phyloP scores from a whole-genome alignment of 2,797 vertebrate genomes.

The Esox lucius region DNA sequence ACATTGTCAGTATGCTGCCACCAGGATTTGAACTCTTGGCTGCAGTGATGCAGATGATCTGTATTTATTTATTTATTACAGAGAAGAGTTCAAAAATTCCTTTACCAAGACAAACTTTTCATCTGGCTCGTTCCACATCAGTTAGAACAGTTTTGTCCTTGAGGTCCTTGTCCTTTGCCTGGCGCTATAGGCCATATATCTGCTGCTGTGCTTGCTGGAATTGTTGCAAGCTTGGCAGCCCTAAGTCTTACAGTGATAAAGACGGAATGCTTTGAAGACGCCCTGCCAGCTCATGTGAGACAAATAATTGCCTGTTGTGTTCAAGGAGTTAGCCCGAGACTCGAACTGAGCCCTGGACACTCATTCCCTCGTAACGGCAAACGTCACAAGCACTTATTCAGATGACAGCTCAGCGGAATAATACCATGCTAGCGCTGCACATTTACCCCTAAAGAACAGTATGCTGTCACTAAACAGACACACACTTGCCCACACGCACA shows the following conservation, averaged over 20 bases:
- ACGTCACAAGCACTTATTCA: slow-evolving; percentile 3
- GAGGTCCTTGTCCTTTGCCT: slow-evolving; percentile 44
- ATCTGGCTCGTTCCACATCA: slow-evolving; percentile 40
- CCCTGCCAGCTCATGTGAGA: slow-evolving; percentile 9
- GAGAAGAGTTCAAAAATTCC: slow-evolving; percentile 40
- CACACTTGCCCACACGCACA: not conserved
- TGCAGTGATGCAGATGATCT: slow-evolving; percentile 31
- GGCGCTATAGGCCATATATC: slow-evolving; percentile 46
- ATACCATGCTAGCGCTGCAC: not conserved
- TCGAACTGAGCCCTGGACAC: not conserved
- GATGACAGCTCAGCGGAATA: slow-evolving; percentile 3
- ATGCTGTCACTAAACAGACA: not conserved
- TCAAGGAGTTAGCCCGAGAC: not conserved
- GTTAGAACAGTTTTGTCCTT: slow-evolving; percentile 47
- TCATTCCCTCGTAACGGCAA: not conserved
- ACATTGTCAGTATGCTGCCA: too few species aligned
- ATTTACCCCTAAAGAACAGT: not conserved
- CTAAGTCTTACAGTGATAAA: slow-evolving; percentile 60
- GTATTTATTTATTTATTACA: slow-evolving; percentile 47
- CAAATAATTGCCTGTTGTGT: slow-evolving; percentile 32
- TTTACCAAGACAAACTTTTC: slow-evolving; percentile 44
- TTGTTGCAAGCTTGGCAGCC: slow-evolving; percentile 49
- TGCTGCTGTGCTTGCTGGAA: slow-evolving; percentile 66
- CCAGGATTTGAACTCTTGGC: slow-evolving; percentile 30
- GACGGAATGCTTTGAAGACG: slow-evolving; percentile 42